Evolutionary conservation across 2,797 vertebrate genomes (phyloP), one percentile per base, ranked within the genome.

Genomic region (Eupleurogrammus muticus): DNA sequence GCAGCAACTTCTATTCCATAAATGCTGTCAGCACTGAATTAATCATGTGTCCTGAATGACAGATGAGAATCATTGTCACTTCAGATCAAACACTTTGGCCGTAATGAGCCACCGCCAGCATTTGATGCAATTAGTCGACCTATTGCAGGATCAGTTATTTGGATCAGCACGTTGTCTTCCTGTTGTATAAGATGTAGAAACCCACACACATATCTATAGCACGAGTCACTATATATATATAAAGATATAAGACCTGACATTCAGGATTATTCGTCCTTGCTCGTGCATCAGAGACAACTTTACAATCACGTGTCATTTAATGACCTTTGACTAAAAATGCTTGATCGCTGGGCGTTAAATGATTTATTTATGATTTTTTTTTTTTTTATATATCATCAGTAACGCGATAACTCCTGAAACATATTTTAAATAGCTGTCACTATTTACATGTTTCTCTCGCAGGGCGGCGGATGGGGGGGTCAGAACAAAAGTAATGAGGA

Each of bases 51-150:
- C 72, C 73, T 66, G 48, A 73, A 71, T 83, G 64, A 78, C 58
- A 83, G 76, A 73, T 75, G 66, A 86, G 65, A 84, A 77, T 82
- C 66, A 59, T 55, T 75, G 70, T 86, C 66, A 71, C 81, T 71
- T 79, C 58, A 81, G 47, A 85, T 79, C 36, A 79, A 80, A 52
- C 44, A 70, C 74, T 83, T 65, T 62, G 38, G 42, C 52, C 66
- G 59, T 84, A 90, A 86, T 87, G 81, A 85, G 74, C 72, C 52
- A 66, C 69, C 81, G 73, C 82, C 73, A 66, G 50, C 71, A 75
- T 82, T 55, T 76, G 66, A 83, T 70, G 69, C 70, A 84, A 84
- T 88, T 81, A 89, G 66, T 72, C 76, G 70, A 59, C 28, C 40
- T 62, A 70, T 62, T 84, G 48, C 83, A 77, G 63, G 63, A 80